Base-by-base conservation (phyloP, 2,797 vertebrate species). In the Dipus sagitta region DNA sequence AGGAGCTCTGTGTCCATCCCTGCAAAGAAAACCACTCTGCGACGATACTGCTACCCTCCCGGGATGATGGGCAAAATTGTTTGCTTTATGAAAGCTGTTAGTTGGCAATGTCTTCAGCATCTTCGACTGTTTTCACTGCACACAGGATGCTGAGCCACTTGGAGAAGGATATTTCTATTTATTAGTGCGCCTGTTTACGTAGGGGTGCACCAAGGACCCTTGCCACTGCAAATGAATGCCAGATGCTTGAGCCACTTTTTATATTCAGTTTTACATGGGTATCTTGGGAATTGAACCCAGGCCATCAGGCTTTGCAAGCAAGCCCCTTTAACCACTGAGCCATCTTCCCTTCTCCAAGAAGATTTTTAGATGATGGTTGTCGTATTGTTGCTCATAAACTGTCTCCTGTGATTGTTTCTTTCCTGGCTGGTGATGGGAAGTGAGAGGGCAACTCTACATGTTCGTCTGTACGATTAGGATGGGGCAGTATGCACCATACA, bases 381-480 rank as follows among this genome's bases (percentile, higher is more conserved):
- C 26, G 12, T 6, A 0, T 24, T 3, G 15, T 15, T 30, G n/a
- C 52, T 47, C 18, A 0, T 4, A 42, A 14, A 10, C 24, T 47
- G 38, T 74, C 38, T 78, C 21, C 76, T 60, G 10, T 83, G 58
- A 71, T 2, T 34, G 65, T 28, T 6, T 14, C 17, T 90, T 86
- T 74, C 42, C 42, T 17, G 21, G 52, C 17, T 20, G 2, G 42
- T 32, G 47, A 58, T 4, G 20, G 38, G 17, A 71, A 7, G 9
- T 1, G 0, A 32, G 30, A 47, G 9, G 77, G 47, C 32, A 62
- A 30, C 47, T 17, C 28, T 76, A 30, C 24, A 42, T 15, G n/a
- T 91, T 58, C 32, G 38, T 30, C 47, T 30, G 80, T n/a, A 24
- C 10, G 3, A 34, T 3, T 64, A 52, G n/a, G 76, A 42, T 12